Evolutionary conservation across 2,888 invertebrate species (phyloP), one percentile per base, ranked within the genome.

Genomic region (Halictus ligatus): DNA sequence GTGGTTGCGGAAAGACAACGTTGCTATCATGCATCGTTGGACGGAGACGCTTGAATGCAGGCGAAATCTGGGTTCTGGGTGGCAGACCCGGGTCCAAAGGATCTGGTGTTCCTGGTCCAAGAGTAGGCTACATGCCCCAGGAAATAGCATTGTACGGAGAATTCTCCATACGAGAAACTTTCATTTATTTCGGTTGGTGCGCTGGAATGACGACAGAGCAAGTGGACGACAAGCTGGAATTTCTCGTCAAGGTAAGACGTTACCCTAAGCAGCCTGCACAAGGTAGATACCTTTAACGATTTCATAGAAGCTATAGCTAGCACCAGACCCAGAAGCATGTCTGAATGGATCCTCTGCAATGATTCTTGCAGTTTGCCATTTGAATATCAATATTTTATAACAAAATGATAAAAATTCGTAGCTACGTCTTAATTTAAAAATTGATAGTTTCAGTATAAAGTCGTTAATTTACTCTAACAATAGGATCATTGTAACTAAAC

Each of bases 1-100:
- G 99, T 85, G 99, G 99, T 50, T 99, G 99, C 95, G 99, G 99
- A n/a, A 99, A 99, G 95, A 99, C 99, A 4, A 99, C 99, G 0
- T 96, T 99, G n/a, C 96, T 99, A 6, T 98, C 98, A 74, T 98
- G 98, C 95, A 98, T 99, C 93, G 98, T 99, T 35, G 99, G 99
- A 5, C 96, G 98, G 80, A 96, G 98, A 92, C 96, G 97, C 92
- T 96, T 99, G 77, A 98, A 99, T 95, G 96, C 97, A 2, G 99
- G 99, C 7, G 98, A 98, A 94, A 98, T 99, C 91, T 97, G 97
- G 96, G 98, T 99, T 60, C 96, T 99, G 78, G 99, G 99, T 0
- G 98, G 98, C 40, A 97, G 97, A 92, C 99, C 99, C 0, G 99
- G 98, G 3, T 97, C 98, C 1, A 97, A 97, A 94, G 98, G 97